Conservation (phyloP, 2,113 vertebrate species). For the Xenopus laevis region DNA sequence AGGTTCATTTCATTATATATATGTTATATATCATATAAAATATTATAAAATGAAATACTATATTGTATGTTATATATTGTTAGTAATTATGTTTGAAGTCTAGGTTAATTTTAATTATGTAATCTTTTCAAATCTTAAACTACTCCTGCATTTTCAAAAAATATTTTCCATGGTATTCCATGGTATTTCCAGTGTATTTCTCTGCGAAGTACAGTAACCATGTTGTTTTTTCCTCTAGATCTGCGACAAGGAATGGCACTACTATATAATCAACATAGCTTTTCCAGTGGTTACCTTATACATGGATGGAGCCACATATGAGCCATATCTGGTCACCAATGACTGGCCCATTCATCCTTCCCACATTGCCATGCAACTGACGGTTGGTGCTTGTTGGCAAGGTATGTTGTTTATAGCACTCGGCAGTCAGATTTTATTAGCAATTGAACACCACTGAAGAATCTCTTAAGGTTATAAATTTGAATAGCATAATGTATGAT, state of each 20-base stretch:
- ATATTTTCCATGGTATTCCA: neutral
- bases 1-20: too few relatives aligned
- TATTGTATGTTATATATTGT: too few relatives aligned
- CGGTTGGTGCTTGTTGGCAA: slow-evolving; percentile 97
- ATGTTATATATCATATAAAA: too few relatives aligned
- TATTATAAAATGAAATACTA: too few relatives aligned
- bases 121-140: too few relatives aligned
- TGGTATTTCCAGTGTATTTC: too few relatives aligned
- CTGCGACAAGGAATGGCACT: slow-evolving; percentile 98
- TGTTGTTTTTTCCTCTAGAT: slow-evolving; percentile 68
- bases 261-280: slow-evolving; percentile 92
- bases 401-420: slow-evolving; percentile 61
- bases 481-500: too few relatives aligned
- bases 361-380: slow-evolving; percentile 93
- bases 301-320: slow-evolving; percentile 89
- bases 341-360: slow-evolving; percentile 98
- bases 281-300: slow-evolving; percentile 90
- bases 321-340: slow-evolving; percentile 96
- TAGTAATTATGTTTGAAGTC: too few relatives aligned
- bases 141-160: too few relatives aligned
- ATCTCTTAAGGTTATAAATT: too few relatives aligned
- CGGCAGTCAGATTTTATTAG: neutral
- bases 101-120: too few relatives aligned
- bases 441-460: too few relatives aligned
- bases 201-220: neutral